Conservation (phyloP, 2,888 invertebrate species). For the Phyllotreta striolata region DNA sequence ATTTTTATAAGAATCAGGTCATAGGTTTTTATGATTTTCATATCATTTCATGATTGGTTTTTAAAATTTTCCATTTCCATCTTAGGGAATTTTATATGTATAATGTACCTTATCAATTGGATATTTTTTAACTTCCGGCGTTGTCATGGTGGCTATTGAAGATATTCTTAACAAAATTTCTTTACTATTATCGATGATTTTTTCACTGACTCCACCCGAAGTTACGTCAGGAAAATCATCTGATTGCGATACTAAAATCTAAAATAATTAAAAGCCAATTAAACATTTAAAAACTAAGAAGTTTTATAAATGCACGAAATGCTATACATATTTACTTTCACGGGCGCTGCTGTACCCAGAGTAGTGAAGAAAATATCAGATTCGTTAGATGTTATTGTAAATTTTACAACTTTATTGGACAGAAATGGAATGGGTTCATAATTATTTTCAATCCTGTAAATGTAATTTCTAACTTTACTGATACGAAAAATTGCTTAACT, state of each 20-base stretch:
- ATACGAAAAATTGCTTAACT: not conserved
- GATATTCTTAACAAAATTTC: constrained; percentile 52
- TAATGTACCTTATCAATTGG: constrained; percentile 42
- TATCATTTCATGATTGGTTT: no score
- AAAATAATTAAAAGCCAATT: constrained; percentile 43
- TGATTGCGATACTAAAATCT: constrained; percentile 67
- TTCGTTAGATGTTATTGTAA: constrained; percentile 48
- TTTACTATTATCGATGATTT: constrained; percentile 48
- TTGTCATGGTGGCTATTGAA: constrained; percentile 45
- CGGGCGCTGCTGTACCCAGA: constrained; percentile 59
- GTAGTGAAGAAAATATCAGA: constrained; percentile 65
- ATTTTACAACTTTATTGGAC: constrained; percentile 49
- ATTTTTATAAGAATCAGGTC: no score
- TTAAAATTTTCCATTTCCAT: no score
- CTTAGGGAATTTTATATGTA: not conserved
- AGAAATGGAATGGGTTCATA: constrained; percentile 31
- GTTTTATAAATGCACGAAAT: not conserved
- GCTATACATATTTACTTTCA: constrained; percentile 26
- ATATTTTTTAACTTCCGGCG: constrained; percentile 44
- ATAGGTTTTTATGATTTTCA: no score
- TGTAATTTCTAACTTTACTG: not conserved
- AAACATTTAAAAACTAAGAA: not conserved
- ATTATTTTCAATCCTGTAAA: constrained; percentile 41
- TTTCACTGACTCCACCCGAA: constrained; percentile 64
- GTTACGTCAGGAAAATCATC: constrained; percentile 68